Evolutionary conservation across 1,140 invertebrate species (phyloP), one percentile per base, ranked within the genome.

Genomic region (Heliconius nattereri): DNA sequence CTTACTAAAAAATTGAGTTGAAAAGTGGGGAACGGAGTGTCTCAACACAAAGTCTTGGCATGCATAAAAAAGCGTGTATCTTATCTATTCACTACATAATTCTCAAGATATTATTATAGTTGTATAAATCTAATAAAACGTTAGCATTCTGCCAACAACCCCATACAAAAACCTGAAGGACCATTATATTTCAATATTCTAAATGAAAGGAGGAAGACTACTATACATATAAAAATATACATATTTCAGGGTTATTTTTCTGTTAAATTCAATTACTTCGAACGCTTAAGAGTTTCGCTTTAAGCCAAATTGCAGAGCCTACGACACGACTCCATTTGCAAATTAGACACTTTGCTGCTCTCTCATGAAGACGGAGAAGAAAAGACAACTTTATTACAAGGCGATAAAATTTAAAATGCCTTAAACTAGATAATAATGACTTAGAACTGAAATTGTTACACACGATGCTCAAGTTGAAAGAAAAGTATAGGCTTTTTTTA

Each of bases 261-360:
- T 66, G 74, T 40, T 76, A 78, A 81, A 81, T 81, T 79, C 75
- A 81, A 81, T 81, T 78, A 76, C 79, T 81, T 80, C 37, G 57
- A 79, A 82, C 78, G 81, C 40, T 75, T 79, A 79, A 87, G 89
- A 90, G 88, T 87, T 88, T 87, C 89, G 86, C 89, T 93, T 19
- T 91, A 93, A 93, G 91, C 89, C 87, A 90, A 92, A 92, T 92
- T 89, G 86, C 87, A 82, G 83, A 80, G 89, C 90, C 89, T 87
- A 91, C 89, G 88, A 90, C 89, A 90, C 89, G 90, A 86, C 85
- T 89, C 90, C 91, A 93, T 93, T 93, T 93, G 90, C 90, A 93
- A 93, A 93, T 93, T 90, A 92, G 88, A 90, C 85, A 85, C 84
- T 85, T 71, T 78, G 73, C 57, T 60, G 74, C 76, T 75, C 73